Evolutionary conservation across 92 coral and sea anemone genomes (phyloP).

Genomic region (Parazoanthus swiftii): DNA sequence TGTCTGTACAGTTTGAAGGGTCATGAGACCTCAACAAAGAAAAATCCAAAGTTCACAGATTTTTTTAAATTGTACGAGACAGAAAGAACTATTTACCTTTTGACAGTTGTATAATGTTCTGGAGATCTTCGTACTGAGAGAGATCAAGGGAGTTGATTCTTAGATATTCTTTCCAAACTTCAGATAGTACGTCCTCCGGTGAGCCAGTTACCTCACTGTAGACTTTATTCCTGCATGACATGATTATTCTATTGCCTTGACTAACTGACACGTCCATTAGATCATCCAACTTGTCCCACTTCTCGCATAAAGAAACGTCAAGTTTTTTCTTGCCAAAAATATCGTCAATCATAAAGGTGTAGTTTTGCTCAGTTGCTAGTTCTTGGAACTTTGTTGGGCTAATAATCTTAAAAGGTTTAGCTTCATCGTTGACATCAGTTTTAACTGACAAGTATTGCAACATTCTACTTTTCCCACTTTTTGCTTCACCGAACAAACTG

Average conservation of each 20-base stretch:
- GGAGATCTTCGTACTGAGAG: background rate
- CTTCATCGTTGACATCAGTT: background rate
- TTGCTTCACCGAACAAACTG: background rate
- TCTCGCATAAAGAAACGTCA: background rate
- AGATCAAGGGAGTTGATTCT: background rate
- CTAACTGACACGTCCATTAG: background rate
- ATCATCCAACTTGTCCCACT: background rate
- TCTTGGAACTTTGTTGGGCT: background rate
- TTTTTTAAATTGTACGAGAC: no score
- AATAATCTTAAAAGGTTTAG: background rate
- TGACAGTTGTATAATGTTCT: no score
- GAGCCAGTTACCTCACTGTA: background rate
- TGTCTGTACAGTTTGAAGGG: no score
- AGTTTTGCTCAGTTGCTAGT: background rate
- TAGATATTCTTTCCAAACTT: background rate
- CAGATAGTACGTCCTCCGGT: background rate
- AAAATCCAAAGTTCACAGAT: no score
- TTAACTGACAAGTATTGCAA: background rate
- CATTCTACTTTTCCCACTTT: slow-evolving; percentile 1
- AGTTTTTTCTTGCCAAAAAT: background rate
- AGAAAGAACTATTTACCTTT: no score
- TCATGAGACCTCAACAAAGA: no score
- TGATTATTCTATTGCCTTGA: background rate
- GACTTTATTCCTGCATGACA: background rate
- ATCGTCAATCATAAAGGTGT: slow-evolving; percentile 8